These are phyloP conservation scores for Zaprionus obscuricornis DNA, from an alignment of 2,888 invertebrate genomes.

Conservation along the genomic window DNA sequence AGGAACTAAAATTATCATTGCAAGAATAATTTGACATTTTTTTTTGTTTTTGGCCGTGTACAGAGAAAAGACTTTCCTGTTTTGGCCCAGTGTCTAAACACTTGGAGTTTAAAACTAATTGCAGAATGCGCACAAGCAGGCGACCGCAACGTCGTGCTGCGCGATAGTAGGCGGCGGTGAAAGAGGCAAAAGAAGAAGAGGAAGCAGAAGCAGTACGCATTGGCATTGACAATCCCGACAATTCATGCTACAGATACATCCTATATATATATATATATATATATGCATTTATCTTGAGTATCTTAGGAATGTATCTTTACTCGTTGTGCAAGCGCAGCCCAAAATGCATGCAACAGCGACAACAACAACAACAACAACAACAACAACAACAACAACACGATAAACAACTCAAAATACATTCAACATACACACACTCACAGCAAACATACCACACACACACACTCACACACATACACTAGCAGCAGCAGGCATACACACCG, in stretches of 20 bases:
- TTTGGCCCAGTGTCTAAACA: slow-evolving; percentile 36
- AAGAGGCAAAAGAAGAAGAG: not conserved
- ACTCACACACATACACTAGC: slow-evolving; percentile 11
- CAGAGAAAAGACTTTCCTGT: slow-evolving; percentile 43
- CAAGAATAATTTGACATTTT: too few species aligned
- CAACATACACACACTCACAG: slow-evolving; percentile 26
- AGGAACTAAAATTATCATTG: too few species aligned
- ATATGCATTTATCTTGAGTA: slow-evolving; percentile 66
- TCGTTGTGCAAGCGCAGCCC: slow-evolving; percentile 58
- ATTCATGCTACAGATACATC: slow-evolving; percentile 39
- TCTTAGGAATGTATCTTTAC: slow-evolving; percentile 69
- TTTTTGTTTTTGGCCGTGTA: slow-evolving; percentile 11
- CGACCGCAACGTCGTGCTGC: too few species aligned
- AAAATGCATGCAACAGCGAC: slow-evolving; percentile 51
- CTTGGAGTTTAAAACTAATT: slow-evolving; percentile 68
- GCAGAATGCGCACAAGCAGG: slow-evolving; percentile 40
- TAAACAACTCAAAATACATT: slow-evolving; percentile 57
- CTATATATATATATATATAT: slow-evolving; percentile 3
- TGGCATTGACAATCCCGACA: slow-evolving; percentile 58
- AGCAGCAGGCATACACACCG: slow-evolving; percentile 25
- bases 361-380: slow-evolving; percentile 13
- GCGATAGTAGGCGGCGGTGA: too few species aligned
- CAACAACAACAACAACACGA: slow-evolving; percentile 16
- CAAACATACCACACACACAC: slow-evolving; percentile 6
- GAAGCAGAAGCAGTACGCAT: slow-evolving; percentile 26